Evolutionary conservation across 1,140 invertebrate genomes (phyloP).

Genomic region (Holotrichia oblita): DNA sequence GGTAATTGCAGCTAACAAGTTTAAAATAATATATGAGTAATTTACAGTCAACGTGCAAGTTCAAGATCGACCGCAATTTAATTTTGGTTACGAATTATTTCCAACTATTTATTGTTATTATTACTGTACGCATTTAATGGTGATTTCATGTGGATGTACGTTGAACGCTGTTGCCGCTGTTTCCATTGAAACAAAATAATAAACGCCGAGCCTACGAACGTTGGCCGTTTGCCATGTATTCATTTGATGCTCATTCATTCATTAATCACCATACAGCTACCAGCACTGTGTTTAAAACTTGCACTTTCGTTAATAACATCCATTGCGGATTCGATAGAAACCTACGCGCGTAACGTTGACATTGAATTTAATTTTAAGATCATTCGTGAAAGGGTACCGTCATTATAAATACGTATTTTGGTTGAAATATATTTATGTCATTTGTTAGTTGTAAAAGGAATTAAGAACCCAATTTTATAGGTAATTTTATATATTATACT

Average conservation of each 20-base stretch:
- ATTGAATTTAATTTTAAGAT: neutral
- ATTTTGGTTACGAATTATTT: conserved; percentile 7
- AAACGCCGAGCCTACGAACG: neutral
- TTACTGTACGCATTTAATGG: neutral
- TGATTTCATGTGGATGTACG: neutral
- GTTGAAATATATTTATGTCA: too few relatives aligned
- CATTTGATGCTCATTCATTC: conserved; percentile 1
- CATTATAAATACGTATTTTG: too few relatives aligned
- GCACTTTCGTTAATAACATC: conserved; percentile 17
- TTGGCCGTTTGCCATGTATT: conserved; percentile 16
- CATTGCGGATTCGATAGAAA: neutral
- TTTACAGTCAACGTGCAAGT: neutral
- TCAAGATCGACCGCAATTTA: conserved; percentile 19
- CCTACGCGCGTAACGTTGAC: neutral
- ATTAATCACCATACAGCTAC: neutral
- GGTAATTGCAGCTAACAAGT: conserved; percentile 3
- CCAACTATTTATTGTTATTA: neutral
- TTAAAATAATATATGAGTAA: neutral
- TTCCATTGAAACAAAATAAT: neutral
- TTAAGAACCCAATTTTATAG: too few relatives aligned
- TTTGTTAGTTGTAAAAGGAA: too few relatives aligned
- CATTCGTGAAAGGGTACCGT: neutral
- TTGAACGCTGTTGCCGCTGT: neutral
- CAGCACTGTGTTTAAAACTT: neutral
- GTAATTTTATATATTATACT: too few relatives aligned